Evolutionary conservation across 1,140 invertebrate genomes (phyloP), one percentile per base, ranked within the genome.

Genomic region (Bombus soroeensis): DNA sequence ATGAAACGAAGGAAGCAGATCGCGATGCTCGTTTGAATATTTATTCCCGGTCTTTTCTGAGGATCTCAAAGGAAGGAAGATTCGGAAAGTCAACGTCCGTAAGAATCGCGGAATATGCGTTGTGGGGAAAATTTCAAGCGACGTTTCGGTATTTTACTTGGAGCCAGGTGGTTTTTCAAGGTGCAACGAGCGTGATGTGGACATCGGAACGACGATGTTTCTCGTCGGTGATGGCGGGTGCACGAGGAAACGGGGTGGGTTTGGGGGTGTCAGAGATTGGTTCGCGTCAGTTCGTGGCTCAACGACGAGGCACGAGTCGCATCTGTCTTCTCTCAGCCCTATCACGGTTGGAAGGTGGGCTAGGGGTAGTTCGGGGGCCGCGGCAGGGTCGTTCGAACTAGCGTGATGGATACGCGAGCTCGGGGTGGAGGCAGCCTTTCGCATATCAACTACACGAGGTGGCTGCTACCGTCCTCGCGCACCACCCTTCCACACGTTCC

Each of bases 401-500:
- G 88, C 92, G 93, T 94, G 94, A 94, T 92, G 91, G 94, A 94
- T 94, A 93, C 92, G 90, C 88, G 89, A 89, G 91, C 91, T 92
- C 83, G 88, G 90, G 89, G 75, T 83, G 88, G 89, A 89, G 90
- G 88, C 88, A 90, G 85, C 87, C 87, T 81, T 88, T 92, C 86
- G 94, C 93, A 94, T 94, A 94, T 91, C 86, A 94, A 94, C 90
- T 90, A 89, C 81, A 15, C 41, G 41, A 43, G 68, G 22, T 84
- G 70, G 62, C 79, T 70, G 74, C 71, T 70, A 66, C 13, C 62
- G 64, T 64, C 57, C 43, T 70, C 62, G 28, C 34, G 39, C 57
- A 64, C 34, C 59, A 71, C 53, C 77, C 88, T 87, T 70, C 47
- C 77, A 70, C 80, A 87, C 72, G 75, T 85, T 85, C 41, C 77